Evolutionary conservation across 2,888 invertebrate genomes (phyloP), one percentile per base, ranked within the genome.

Genomic region (Bombyx huttoni): DNA sequence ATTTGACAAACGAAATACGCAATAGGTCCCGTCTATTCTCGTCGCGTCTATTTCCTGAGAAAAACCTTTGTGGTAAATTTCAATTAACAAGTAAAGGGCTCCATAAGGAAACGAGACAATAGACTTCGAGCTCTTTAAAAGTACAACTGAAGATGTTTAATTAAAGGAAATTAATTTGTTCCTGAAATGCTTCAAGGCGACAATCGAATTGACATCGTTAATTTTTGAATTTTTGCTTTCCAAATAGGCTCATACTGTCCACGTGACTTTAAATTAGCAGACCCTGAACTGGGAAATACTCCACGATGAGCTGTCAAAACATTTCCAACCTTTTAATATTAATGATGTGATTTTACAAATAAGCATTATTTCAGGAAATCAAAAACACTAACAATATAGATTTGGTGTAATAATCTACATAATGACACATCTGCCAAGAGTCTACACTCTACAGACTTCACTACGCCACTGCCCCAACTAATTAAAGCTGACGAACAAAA

Each of bases 161-260:
- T 52, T 46, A 50, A 52, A 45, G 14, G 49, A 46, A 49, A 52
- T 48, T 48, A 52, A 52, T 48, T 48, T 47, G 45, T 50, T 45
- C 47, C 40, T 7, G 2, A 40, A 40, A 12, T 40, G 40, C 40
- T 40, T 40, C 6, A 7, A 7, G 40, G 24, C 24, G 24, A 24
- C 40, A 40, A 40, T 40, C 40, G 8, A 8, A 40, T 3, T 9
- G n/a, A 35, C 35, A 7, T 35, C 35, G 9, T 9, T 35, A 35
- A 35, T 40, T 10, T 12, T 40, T 40, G 9, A 40, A 40, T 3
- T 3, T 40, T 10, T 40, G 12, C 7, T 40, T 40, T 40, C 3
- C 12, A 10, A 40, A 40, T 0, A 24, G n/a, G 24, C 24, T 24
- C 24, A 24, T 24, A 24, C 5, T 24, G 24, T 24, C 5, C 24